Evolutionary conservation across 2,888 invertebrate species (phyloP).

Genomic region (Lottia scabra): DNA sequence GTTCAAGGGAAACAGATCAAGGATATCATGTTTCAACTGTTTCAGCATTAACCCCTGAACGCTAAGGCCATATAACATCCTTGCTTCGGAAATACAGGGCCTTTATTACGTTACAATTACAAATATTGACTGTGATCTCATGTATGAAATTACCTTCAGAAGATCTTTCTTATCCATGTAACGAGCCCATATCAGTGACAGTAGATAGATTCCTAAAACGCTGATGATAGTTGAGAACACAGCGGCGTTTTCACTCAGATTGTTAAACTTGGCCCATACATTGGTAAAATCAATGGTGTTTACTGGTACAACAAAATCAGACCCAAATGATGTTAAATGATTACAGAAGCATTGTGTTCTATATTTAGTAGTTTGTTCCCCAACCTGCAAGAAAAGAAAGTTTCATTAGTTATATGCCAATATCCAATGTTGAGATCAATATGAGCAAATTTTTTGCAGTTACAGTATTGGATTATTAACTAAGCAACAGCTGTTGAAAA

Average conservation of each 20-base stretch:
- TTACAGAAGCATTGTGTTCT: slow-evolving; percentile 63
- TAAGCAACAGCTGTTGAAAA: neutral
- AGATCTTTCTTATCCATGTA: slow-evolving; percentile 66
- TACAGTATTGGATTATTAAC: neutral
- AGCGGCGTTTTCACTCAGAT: slow-evolving; percentile 66
- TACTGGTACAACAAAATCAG: slow-evolving; percentile 66
- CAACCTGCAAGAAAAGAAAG: slow-evolving; percentile 47
- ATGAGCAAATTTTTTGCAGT: too few relatives aligned
- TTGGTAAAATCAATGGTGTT: slow-evolving; percentile 69
- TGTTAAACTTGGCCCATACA: slow-evolving; percentile 66
- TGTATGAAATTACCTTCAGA: slow-evolving; percentile 63
- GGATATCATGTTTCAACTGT: too few relatives aligned
- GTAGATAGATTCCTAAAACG: slow-evolving; percentile 61
- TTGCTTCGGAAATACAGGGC: too few relatives aligned
- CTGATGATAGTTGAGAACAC: slow-evolving; percentile 66
- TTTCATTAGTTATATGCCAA: too few relatives aligned
- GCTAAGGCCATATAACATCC: too few relatives aligned
- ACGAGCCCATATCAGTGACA: slow-evolving; percentile 62
- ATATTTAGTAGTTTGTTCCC: slow-evolving; percentile 56
- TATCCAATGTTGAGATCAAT: too few relatives aligned
- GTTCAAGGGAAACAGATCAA: too few relatives aligned
- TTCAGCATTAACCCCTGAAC: too few relatives aligned
- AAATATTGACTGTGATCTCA: too few relatives aligned
- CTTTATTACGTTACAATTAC: too few relatives aligned
- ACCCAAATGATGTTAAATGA: slow-evolving; percentile 68